phyloP scores from a whole-genome alignment of 2,797 vertebrate genomes.

The Oreochromis mossambicus region DNA sequence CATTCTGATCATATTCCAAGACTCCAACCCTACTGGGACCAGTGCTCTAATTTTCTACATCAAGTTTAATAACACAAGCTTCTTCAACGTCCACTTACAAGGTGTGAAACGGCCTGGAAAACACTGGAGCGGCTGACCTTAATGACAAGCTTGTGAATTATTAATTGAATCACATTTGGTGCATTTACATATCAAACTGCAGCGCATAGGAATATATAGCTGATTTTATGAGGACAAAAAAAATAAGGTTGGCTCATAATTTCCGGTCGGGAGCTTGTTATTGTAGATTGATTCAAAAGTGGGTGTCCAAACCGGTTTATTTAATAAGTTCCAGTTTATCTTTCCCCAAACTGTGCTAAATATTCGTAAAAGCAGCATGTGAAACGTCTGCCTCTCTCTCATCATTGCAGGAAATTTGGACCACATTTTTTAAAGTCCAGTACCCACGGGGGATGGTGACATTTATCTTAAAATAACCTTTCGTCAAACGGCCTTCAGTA shows the following conservation, averaged over 20 bases:
- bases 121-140: conserved; percentile 38
- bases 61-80: conserved; percentile 28
- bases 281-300: conserved; percentile 8
- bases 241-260: not conserved
- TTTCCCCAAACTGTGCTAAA: not conserved
- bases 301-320: not conserved
- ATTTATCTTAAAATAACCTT: conserved; percentile 61
- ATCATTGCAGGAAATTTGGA: conserved; percentile 11
- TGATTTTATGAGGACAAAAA: not conserved
- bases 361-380: not conserved
- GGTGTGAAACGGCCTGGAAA: conserved; percentile 47
- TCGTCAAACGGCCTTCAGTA: conserved; percentile 45
- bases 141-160: conserved; percentile 42
- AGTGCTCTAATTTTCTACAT: conserved; percentile 57
- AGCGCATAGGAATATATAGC: not conserved
- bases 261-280: not conserved
- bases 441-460: conserved; percentile 22
- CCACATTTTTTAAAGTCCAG: conserved; percentile 11
- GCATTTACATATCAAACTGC: conserved; percentile 30
- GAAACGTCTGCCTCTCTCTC: not conserved
- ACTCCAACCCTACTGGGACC: conserved; percentile 46
- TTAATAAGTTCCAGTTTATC: conserved; percentile 5
- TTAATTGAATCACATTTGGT: conserved; percentile 45
- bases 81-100: conserved; percentile 34
- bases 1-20: conserved; percentile 56